Evolutionary conservation across 2,797 vertebrate species (phyloP).

Genomic region (Pogonophryne albipinna): DNA sequence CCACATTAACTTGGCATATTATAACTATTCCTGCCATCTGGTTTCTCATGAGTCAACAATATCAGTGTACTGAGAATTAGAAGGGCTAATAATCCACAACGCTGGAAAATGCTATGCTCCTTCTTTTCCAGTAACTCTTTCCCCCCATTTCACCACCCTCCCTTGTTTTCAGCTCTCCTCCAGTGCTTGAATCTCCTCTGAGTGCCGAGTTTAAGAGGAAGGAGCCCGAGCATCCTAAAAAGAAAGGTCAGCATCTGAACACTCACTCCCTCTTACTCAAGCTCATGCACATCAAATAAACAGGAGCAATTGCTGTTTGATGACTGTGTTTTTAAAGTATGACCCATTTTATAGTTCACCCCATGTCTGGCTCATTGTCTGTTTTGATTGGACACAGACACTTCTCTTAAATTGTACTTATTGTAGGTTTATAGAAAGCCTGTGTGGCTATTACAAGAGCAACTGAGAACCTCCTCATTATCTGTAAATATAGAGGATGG

Average conservation of each 20-base stretch:
- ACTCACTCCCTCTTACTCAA: conserved; percentile 29
- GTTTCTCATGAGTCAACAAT: conserved; percentile 72
- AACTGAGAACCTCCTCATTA: conserved; percentile 46
- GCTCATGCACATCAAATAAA: conserved; percentile 33
- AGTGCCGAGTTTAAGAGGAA: conserved; percentile 76
- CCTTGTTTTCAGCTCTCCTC: conserved; percentile 81
- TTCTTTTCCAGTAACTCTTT: conserved; percentile 73
- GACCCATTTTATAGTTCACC: conserved; percentile 43
- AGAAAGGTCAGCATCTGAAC: conserved; percentile 73
- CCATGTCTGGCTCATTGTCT: conserved; percentile 40
- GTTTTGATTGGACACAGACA: conserved; percentile 48
- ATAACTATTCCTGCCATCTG: conserved; percentile 57
- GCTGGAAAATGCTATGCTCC: conserved; percentile 75
- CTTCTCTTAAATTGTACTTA: conserved; percentile 32
- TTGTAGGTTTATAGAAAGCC: conserved; percentile 37
- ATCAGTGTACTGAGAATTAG: conserved; percentile 65
- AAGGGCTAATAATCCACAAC: conserved; percentile 69
- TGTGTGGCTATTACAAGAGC: conserved; percentile 33
- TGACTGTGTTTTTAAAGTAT: conserved; percentile 45
- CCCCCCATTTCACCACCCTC: conserved; percentile 29
- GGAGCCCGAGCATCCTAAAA: conserved; percentile 70
- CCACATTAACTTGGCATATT: conserved; percentile 64
- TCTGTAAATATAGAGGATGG: conserved; percentile 36
- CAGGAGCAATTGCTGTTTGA: conserved; percentile 47
- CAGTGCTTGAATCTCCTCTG: conserved; percentile 85